Conservation (phyloP, 2,888 invertebrate species). For the Dendrolimus houi region DNA sequence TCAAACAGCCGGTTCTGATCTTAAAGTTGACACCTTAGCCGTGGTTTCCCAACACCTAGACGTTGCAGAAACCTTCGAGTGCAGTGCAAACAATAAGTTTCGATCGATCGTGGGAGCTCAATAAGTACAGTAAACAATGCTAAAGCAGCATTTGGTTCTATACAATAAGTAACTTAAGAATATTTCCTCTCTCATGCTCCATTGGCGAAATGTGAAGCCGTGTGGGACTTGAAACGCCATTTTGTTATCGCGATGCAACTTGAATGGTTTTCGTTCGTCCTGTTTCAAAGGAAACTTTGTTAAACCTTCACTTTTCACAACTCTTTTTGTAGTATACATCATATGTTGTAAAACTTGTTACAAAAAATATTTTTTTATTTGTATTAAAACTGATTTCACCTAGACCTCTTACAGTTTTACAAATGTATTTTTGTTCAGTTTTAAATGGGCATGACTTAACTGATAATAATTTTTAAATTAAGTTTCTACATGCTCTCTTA, state of each 20-base stretch:
- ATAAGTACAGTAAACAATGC: conserved; percentile 20
- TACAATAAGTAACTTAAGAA: conserved; percentile 49
- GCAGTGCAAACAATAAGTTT: conserved; percentile 63
- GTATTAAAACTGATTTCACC: too few relatives aligned
- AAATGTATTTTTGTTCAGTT: too few relatives aligned
- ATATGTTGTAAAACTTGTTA: too few relatives aligned
- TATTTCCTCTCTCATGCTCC: conserved; percentile 53
- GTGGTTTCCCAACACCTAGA: conserved; percentile 55
- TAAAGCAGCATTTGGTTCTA: conserved; percentile 37
- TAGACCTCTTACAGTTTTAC: too few relatives aligned
- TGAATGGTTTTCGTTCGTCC: background rate
- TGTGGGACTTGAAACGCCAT: conserved; percentile 28
- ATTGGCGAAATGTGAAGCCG: conserved; percentile 49
- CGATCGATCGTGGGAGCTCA: conserved; percentile 63
- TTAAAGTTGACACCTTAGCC: conserved; percentile 45
- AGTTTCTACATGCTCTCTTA: too few relatives aligned
- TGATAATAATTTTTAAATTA: too few relatives aligned
- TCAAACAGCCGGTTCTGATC: conserved; percentile 62
- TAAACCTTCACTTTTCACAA: background rate
- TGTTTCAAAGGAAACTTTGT: conserved; percentile 12
- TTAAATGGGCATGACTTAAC: too few relatives aligned
- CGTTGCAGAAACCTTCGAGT: conserved; percentile 68
- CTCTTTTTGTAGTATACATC: too few relatives aligned
- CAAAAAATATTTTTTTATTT: too few relatives aligned
- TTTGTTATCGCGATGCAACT: conserved; percentile 20